These are phyloP conservation scores for Nibea albiflora DNA, from an alignment of 2,113 vertebrate genomes.

Conservation along the genomic window DNA sequence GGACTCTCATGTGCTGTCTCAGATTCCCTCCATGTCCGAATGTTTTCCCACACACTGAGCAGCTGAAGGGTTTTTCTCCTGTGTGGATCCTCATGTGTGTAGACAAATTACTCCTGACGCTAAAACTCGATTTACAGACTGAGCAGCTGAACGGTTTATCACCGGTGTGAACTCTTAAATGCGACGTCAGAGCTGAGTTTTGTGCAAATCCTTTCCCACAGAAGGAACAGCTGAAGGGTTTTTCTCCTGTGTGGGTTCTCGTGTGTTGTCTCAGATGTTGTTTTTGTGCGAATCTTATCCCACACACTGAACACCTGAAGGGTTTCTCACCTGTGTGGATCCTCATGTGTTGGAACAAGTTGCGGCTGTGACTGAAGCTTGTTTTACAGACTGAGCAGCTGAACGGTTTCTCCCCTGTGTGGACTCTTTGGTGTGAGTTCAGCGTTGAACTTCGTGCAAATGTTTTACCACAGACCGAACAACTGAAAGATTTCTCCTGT, in stretches of 20 bases:
- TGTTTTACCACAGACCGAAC: neutral
- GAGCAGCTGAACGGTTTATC: too few relatives aligned
- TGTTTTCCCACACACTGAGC: neutral
- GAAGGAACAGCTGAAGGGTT: neutral
- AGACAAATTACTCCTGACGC: too few relatives aligned
- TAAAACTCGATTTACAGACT: neutral
- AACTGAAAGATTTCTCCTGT: neutral
- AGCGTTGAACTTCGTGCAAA: neutral
- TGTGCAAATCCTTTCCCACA: too few relatives aligned
- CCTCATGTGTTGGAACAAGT: neutral
- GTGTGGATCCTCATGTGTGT: neutral
- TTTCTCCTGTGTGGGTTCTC: constrained; percentile 3
- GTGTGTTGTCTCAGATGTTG: neutral
- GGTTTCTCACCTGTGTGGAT: neutral
- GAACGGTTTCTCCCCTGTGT: too few relatives aligned
- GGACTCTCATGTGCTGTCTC: neutral
- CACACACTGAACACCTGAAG: constrained; percentile 1
- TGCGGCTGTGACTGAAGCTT: neutral
- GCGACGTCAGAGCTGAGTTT: too few relatives aligned
- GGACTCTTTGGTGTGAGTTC: neutral
- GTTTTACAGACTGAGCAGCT: neutral
- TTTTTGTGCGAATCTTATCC: neutral
- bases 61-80: neutral
- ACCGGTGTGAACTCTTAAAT: too few relatives aligned
- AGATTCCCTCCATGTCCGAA: neutral